Conservation (phyloP, 2,113 vertebrate genomes). For the Callionymus lyra region DNA sequence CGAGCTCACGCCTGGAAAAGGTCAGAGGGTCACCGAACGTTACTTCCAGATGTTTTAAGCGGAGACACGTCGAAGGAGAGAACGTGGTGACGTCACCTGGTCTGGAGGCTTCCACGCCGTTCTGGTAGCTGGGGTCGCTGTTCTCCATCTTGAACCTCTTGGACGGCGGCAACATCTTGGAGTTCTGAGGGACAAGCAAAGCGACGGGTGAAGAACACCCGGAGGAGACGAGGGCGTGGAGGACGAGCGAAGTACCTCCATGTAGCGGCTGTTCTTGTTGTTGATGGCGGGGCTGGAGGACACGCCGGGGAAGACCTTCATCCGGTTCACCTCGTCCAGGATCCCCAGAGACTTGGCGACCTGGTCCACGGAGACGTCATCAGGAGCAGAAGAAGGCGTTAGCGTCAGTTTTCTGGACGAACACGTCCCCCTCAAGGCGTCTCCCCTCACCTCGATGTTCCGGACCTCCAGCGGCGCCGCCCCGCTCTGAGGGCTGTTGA, state of each 20-base stretch:
- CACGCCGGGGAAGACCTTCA: constrained; percentile 55
- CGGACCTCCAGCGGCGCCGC: constrained; percentile 73
- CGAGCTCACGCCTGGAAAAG: too few species aligned
- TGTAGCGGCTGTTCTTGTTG: constrained; percentile 57
- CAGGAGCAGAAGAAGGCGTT: too few species aligned
- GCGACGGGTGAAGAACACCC: background rate
- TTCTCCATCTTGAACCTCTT: constrained; percentile 77
- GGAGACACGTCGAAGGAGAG: too few species aligned
- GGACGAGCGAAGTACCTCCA: constrained; percentile 54
- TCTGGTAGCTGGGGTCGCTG: constrained; percentile 46
- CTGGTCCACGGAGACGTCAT: constrained; percentile 29
- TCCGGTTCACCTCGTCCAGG: constrained; percentile 59
- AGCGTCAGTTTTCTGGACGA: too few species aligned
- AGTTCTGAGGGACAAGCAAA: constrained; percentile 45
- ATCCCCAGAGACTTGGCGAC: constrained; percentile 66
- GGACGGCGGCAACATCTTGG: constrained; percentile 66
- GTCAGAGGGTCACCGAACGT: too few species aligned
- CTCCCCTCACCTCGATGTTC: constrained; percentile 74
- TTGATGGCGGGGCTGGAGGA: constrained; percentile 26
- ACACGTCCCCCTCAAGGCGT: too few species aligned
- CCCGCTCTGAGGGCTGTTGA: constrained; percentile 53
- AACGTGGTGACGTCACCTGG: constrained; percentile 15
- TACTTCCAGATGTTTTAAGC: too few species aligned
- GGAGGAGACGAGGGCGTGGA: background rate
- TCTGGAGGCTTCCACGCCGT: constrained; percentile 35